phyloP scores from a whole-genome alignment of 1,140 invertebrate genomes.

The Dinoponera quadriceps region DNA sequence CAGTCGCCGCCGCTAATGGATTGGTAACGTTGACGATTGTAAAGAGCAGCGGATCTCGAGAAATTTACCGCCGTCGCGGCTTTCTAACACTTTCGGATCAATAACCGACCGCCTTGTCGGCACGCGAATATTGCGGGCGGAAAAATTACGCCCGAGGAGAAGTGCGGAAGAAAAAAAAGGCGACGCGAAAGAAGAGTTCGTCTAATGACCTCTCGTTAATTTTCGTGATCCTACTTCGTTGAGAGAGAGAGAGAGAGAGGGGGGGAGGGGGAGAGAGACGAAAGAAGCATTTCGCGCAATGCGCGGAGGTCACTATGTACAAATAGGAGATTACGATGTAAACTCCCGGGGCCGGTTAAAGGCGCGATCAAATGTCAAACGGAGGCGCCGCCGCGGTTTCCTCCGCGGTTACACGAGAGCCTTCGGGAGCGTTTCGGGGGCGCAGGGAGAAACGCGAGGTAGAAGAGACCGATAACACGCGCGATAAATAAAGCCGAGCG shows the following conservation, averaged over 20 bases:
- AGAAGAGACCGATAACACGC: constrained; percentile 72
- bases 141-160: neutral
- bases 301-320: neutral
- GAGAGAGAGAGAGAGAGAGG: too few species aligned
- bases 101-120: neutral
- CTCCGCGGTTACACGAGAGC: constrained; percentile 58
- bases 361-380: constrained; percentile 70
- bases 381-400: constrained; percentile 62
- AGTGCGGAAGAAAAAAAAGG: too few species aligned
- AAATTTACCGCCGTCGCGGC: neutral
- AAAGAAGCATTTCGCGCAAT: constrained; percentile 12
- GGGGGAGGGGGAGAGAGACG: too few species aligned
- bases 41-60: neutral
- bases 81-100: neutral
- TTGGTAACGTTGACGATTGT: constrained; percentile 12
- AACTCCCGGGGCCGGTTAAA: constrained; percentile 44
- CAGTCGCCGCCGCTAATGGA: constrained; percentile 9
- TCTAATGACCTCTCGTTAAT: too few species aligned
- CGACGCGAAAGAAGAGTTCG: too few species aligned
- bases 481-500: constrained; percentile 75
- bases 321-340: constrained; percentile 10
- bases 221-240: too few species aligned
- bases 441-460: constrained; percentile 66
- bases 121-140: neutral
- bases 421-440: constrained; percentile 61